Evolutionary conservation across 2,113 vertebrate species (phyloP).

Genomic region (Phalacrocorax brasilianus): DNA sequence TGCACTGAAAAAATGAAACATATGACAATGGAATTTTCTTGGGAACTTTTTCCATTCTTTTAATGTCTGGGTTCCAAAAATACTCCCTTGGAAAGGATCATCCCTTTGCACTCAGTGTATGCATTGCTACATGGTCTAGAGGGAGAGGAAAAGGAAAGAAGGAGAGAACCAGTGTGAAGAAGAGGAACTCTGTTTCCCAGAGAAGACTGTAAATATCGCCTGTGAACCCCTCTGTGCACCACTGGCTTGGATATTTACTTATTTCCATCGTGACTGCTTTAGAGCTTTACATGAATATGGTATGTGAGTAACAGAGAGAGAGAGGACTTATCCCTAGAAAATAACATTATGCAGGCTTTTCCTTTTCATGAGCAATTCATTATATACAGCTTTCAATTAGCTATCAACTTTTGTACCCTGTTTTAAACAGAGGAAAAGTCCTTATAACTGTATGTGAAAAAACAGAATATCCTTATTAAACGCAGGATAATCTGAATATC

Average conservation of each 20-base stretch:
- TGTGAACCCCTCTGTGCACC: neutral
- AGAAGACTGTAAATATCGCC: neutral
- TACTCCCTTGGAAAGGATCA: neutral
- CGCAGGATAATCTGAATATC: neutral
- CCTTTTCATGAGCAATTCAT: neutral
- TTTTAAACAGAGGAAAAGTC: neutral
- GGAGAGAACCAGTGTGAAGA: neutral
- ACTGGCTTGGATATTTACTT: neutral
- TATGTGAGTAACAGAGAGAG: neutral
- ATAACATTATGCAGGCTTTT: neutral
- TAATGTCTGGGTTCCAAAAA: neutral
- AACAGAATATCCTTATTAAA: neutral
- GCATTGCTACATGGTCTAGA: neutral
- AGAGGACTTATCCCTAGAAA: neutral
- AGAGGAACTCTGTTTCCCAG: neutral
- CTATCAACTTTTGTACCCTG: neutral
- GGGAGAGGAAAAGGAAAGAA: neutral
- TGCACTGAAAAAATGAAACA: neutral
- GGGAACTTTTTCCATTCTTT: neutral
- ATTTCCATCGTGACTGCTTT: neutral
- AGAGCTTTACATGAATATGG: neutral
- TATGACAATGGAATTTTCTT: neutral
- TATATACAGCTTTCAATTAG: neutral
- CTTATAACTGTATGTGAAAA: neutral
- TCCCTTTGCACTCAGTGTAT: neutral